Percentiles rank a stretch among this genome's conserved stretches.
phyloP scores from a whole-genome alignment of 2,113 vertebrate species.

The Myrmecophaga tridactyla region DNA sequence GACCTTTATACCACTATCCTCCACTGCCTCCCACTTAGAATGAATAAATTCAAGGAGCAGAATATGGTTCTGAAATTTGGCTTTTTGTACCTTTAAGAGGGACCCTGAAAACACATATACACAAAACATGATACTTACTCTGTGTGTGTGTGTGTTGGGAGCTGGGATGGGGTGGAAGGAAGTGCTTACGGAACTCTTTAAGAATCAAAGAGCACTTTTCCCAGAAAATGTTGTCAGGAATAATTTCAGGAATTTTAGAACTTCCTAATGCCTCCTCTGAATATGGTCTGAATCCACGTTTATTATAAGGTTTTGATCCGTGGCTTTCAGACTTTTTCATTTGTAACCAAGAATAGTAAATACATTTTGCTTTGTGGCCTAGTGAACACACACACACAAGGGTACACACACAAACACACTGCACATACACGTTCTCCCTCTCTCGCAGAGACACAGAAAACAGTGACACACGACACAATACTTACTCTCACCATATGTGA shows the following conservation, averaged over 20 bases:
- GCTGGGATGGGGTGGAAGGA: too few relatives aligned
- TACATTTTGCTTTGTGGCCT: background rate
- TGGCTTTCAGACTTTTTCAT: background rate
- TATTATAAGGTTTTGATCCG: background rate
- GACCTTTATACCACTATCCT: rapidly evolving
- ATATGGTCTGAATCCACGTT: background rate
- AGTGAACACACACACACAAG: background rate
- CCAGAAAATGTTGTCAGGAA: background rate
- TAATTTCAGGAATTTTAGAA: background rate
- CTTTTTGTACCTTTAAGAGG: background rate
- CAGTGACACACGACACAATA: rapidly evolving
- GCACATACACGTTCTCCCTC: too few relatives aligned
- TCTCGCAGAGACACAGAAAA: background rate
- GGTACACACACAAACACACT: rapidly evolving
- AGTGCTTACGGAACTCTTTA: background rate
- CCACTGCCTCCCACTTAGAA: background rate
- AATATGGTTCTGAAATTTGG: background rate
- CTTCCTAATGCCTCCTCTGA: background rate
- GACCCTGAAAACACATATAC: background rate
- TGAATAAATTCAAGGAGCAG: background rate
- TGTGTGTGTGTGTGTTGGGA: too few relatives aligned
- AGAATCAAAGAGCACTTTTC: background rate
- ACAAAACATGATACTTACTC: too few relatives aligned
- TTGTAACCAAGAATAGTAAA: background rate
- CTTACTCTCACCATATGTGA: background rate